phyloP scores from a whole-genome alignment of 2,113 vertebrate genomes.

The Mellivora capensis region DNA sequence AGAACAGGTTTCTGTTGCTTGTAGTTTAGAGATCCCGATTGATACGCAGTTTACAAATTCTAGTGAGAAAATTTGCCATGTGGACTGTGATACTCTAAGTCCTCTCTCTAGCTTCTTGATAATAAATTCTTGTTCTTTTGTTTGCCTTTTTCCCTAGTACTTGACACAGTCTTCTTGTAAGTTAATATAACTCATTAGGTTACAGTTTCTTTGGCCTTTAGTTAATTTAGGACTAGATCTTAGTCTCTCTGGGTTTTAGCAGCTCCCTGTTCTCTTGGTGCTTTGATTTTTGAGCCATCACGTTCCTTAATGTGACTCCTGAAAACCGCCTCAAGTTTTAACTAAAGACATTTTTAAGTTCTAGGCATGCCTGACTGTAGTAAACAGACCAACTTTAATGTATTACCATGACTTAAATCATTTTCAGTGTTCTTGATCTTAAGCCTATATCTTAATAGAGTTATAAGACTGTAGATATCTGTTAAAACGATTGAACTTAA shows the following conservation, averaged over 20 bases:
- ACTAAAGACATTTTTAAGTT: constrained; percentile 14
- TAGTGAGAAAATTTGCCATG: background rate
- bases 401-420: background rate
- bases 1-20: background rate
- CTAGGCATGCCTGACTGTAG: background rate
- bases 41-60: background rate
- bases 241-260: background rate
- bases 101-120: background rate
- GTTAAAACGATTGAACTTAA: background rate
- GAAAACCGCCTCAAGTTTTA: background rate
- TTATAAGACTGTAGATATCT: background rate
- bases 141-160: background rate
- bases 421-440: background rate
- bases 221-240: background rate
- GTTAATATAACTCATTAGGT: background rate
- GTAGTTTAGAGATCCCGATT: background rate
- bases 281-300: constrained; percentile 50
- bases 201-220: background rate
- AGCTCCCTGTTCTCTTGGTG: background rate
- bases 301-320: background rate
- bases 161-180: background rate
- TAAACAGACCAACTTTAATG: background rate
- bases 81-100: background rate
- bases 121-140: background rate
- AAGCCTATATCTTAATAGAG: background rate